These are phyloP conservation scores for Ciconia nigra DNA, from an alignment of 2,797 vertebrate genomes.

Conservation along the genomic window DNA sequence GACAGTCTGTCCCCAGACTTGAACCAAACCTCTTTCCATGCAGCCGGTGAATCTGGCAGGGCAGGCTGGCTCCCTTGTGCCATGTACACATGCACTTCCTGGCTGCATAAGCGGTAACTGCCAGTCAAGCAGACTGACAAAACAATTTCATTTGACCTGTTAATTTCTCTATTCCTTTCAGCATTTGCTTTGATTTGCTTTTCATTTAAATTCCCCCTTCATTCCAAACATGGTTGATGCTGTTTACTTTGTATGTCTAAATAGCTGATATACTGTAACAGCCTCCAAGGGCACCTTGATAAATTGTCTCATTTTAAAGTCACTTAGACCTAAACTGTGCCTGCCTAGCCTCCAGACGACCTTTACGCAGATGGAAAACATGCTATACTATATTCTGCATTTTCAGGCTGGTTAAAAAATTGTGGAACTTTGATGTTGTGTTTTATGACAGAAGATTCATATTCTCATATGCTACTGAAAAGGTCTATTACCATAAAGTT, in stretches of 20 bases:
- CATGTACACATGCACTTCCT: rapidly evolving
- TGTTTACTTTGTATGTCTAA: not conserved
- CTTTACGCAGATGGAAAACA: not conserved
- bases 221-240: not conserved
- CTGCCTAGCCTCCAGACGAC: not conserved
- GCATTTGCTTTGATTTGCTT: not conserved
- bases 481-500: not conserved
- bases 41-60: not conserved
- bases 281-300: not conserved
- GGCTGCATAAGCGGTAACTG: not conserved
- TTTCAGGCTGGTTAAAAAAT: not conserved
- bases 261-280: not conserved
- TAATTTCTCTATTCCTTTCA: not conserved
- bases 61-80: not conserved
- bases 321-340: not conserved
- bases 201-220: not conserved
- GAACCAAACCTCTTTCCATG: not conserved
- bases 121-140: not conserved
- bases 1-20: not conserved
- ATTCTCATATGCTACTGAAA: not conserved
- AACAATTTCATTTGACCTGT: not conserved
- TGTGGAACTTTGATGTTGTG: not conserved
- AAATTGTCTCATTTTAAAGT: not conserved
- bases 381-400: not conserved
- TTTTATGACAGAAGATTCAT: not conserved